Evolutionary conservation across 1,140 invertebrate species (phyloP).

Genomic region (Aphis gossypii): DNA sequence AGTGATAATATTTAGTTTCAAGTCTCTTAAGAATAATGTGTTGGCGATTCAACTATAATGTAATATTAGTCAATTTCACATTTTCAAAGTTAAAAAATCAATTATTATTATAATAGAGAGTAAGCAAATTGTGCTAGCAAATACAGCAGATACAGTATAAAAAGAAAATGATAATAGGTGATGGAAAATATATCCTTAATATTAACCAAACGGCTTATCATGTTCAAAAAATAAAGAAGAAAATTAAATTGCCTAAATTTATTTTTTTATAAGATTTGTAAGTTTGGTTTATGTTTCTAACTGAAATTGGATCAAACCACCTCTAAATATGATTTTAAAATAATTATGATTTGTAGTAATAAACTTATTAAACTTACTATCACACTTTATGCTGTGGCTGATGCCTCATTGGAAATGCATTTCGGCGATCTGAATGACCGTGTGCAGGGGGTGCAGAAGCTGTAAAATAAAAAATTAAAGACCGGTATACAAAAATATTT

Average conservation of each 20-base stretch:
- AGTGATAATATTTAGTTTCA: not conserved
- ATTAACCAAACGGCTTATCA: not conserved
- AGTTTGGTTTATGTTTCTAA: no score
- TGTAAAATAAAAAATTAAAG: conserved; percentile 56
- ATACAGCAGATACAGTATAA: not conserved
- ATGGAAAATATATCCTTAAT: not conserved
- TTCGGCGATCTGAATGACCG: conserved; percentile 60
- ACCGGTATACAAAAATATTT: not conserved
- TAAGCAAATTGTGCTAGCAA: not conserved
- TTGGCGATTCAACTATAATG: not conserved
- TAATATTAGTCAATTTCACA: not conserved
- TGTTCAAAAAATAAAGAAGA: not conserved
- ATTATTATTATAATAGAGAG: no score
- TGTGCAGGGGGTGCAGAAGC: conserved; percentile 61
- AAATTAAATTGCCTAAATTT: not conserved
- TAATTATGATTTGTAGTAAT: not conserved
- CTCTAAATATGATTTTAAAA: not conserved
- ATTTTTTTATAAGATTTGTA: not conserved
- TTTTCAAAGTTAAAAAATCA: not conserved
- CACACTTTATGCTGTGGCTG: conserved; percentile 61
- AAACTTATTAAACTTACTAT: conserved; percentile 56
- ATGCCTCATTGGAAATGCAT: conserved; percentile 61
- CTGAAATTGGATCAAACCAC: not conserved
- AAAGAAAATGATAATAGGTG: not conserved
- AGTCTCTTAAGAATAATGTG: not conserved